Evolutionary conservation across 2,888 invertebrate genomes (phyloP).

Genomic region (Apamea epomidion): DNA sequence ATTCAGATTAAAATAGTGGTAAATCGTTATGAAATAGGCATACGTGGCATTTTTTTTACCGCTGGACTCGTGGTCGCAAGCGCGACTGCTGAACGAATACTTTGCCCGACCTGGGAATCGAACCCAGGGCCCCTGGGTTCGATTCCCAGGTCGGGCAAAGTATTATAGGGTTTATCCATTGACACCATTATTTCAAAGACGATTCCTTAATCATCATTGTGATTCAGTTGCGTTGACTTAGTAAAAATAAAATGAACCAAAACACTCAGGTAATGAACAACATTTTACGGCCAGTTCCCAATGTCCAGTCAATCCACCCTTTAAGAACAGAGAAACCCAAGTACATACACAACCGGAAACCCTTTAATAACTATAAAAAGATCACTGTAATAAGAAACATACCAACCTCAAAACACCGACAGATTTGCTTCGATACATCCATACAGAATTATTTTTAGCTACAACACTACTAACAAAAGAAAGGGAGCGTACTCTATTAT

Average conservation of each 20-base stretch:
- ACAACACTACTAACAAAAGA: constrained; percentile 83
- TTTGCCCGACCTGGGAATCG: too few relatives aligned
- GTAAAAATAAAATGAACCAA: neutral
- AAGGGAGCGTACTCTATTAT: constrained; percentile 67
- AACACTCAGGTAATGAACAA: neutral
- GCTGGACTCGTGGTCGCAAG: too few relatives aligned
- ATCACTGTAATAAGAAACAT: constrained; percentile 69
- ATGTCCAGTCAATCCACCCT: constrained; percentile 20
- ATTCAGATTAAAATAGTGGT: neutral
- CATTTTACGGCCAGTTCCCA: too few relatives aligned
- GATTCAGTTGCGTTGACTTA: neutral
- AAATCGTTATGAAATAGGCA: neutral
- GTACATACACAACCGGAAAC: constrained; percentile 64
- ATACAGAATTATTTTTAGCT: constrained; percentile 81
- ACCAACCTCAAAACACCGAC: constrained; percentile 72
- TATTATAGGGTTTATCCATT: too few relatives aligned
- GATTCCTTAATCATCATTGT: neutral
- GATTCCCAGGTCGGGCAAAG: too few relatives aligned
- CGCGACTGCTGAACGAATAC: too few relatives aligned
- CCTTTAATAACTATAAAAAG: constrained; percentile 67
- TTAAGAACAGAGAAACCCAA: constrained; percentile 2
- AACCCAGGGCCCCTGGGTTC: too few relatives aligned
- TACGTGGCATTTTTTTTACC: neutral
- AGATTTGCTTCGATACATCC: constrained; percentile 77
- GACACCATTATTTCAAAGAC: neutral